Percentiles rank a stretch among this genome's conserved stretches.
Evolutionary conservation across 2,113 vertebrate genomes (phyloP).

Genomic region (Eulemur macaco): DNA sequence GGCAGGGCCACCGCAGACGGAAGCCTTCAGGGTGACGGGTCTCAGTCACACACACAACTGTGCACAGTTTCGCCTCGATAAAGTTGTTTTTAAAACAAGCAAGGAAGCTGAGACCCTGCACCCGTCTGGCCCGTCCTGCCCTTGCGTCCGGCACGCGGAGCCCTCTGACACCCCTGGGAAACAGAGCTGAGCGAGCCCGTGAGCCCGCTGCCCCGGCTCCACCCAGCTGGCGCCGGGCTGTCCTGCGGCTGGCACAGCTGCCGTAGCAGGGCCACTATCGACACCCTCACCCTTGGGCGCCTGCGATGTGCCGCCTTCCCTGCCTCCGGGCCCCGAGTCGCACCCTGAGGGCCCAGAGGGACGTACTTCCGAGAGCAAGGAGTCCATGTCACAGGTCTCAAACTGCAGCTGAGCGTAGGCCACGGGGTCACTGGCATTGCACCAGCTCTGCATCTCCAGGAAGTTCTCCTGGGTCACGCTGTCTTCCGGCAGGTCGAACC

Average conservation of each 20-base stretch:
- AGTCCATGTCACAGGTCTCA: constrained; percentile 82
- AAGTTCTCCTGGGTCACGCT: constrained; percentile 86
- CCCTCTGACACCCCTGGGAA: not conserved
- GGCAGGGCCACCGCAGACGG: rapidly evolving
- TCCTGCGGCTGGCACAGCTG: no score
- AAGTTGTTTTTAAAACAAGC: not conserved
- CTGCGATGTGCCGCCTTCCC: no score
- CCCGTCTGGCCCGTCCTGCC: not conserved
- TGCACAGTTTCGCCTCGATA: not conserved
- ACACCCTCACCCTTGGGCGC: no score
- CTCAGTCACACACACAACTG: not conserved
- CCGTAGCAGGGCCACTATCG: not conserved
- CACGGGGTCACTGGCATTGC: constrained; percentile 36
- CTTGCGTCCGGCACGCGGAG: not conserved
- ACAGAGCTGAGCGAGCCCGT: not conserved
- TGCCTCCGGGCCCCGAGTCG: not conserved
- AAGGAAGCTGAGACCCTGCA: not conserved
- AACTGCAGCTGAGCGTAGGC: constrained; percentile 79
- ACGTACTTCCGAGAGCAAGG: constrained; percentile 85
- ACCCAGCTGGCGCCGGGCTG: rapidly evolving
- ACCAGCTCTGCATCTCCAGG: constrained; percentile 65
- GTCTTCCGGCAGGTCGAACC: constrained; percentile 86
- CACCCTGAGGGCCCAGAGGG: not conserved
- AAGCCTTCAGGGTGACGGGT: not conserved
- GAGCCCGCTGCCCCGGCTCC: not conserved